Percentiles rank a stretch among this genome's conserved stretches.
Conservation (phyloP, 2,888 invertebrate genomes). For the Mythimna albipuncta region DNA sequence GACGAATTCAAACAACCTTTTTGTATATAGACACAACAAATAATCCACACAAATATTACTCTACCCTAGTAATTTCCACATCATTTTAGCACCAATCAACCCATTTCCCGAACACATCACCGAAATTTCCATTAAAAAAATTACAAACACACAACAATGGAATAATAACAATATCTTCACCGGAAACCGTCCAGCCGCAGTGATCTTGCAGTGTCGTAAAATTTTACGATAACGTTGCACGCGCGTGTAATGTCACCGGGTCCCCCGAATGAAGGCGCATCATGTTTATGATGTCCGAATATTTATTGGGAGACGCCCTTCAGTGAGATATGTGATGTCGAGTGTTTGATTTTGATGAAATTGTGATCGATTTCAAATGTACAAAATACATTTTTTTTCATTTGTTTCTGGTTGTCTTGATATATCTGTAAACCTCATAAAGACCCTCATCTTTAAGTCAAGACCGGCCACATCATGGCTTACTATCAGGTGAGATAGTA, state of each 20-base stretch:
- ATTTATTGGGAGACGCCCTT: slow-evolving; percentile 68
- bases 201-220: slow-evolving; percentile 82
- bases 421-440: no score
- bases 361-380: not conserved
- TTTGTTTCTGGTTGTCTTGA: no score
- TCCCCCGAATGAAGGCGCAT: slow-evolving; percentile 77
- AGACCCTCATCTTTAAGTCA: no score
- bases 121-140: slow-evolving; percentile 49
- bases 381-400: no score
- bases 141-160: slow-evolving; percentile 59
- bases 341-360: slow-evolving; percentile 38
- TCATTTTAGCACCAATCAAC: slow-evolving; percentile 32
- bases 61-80: not conserved
- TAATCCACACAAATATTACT: no score
- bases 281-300: slow-evolving; percentile 83
- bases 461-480: no score
- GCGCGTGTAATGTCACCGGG: slow-evolving; percentile 80
- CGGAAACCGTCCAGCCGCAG: slow-evolving; percentile 72
- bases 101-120: slow-evolving; percentile 36
- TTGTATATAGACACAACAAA: no score
- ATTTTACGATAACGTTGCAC: slow-evolving; percentile 86
- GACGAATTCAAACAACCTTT: no score
- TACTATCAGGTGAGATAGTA: no score
- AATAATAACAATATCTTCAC: slow-evolving; percentile 69
- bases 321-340: slow-evolving; percentile 35